phyloP scores from a whole-genome alignment of 1,140 invertebrate species.

The Drosophila ananassae region DNA sequence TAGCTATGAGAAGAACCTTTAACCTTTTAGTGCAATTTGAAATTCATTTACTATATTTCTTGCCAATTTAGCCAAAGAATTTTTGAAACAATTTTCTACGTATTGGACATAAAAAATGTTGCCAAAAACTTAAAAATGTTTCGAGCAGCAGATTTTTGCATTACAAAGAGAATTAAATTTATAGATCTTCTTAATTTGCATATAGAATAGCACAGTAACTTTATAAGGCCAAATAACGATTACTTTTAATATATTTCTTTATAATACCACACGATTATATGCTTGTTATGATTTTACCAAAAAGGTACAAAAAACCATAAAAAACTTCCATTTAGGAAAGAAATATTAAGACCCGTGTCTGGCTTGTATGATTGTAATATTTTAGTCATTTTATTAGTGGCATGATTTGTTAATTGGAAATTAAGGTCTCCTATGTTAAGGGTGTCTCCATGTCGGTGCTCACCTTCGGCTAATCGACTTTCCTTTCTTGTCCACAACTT shows the following conservation, averaged over 20 bases:
- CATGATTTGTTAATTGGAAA: too few relatives aligned
- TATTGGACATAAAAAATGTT: too few relatives aligned
- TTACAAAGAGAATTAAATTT: neutral
- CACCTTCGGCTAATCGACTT: slow-evolving; percentile 32
- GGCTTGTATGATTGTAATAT: neutral
- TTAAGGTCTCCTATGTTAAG: neutral
- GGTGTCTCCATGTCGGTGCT: slow-evolving; percentile 31
- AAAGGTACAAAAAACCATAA: neutral
- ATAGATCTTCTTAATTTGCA: neutral
- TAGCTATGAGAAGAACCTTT: neutral
- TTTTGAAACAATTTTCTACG: too few relatives aligned
- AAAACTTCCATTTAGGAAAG: neutral
- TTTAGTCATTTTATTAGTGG: neutral
- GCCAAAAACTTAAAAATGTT: neutral
- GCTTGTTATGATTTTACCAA: neutral
- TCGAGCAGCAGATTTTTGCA: neutral
- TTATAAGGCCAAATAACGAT: neutral
- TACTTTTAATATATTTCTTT: neutral
- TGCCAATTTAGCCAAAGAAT: too few relatives aligned
- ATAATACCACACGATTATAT: neutral
- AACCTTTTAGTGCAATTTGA: too few relatives aligned
- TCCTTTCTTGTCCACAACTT: slow-evolving; percentile 52
- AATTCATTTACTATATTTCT: neutral
- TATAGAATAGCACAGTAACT: neutral
- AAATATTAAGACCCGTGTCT: neutral